phyloP scores from a whole-genome alignment of 2,797 vertebrate species.

The Eurystomus glaucurus region DNA sequence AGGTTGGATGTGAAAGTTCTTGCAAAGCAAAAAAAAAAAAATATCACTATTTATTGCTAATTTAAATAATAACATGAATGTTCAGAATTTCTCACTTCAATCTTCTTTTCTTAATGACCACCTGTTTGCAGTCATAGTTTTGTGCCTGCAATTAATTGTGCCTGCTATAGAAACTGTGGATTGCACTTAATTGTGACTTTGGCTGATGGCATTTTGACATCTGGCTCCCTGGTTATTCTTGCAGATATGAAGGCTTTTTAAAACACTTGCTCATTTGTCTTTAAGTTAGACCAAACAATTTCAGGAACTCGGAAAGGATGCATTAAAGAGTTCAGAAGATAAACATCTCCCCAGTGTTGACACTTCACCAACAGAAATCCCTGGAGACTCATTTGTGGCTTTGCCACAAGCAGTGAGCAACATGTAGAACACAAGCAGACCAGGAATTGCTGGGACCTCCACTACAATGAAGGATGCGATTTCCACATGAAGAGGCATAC shows the following conservation, averaged over 20 bases:
- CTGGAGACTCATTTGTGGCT: background rate
- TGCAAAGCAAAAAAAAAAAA: background rate
- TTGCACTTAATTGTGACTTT: conserved; percentile 55
- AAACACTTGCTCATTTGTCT: conserved; percentile 30
- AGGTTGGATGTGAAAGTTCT: conserved; percentile 9
- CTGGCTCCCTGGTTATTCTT: conserved; percentile 31
- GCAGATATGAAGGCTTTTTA: conserved; percentile 24
- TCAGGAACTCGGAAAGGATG: background rate
- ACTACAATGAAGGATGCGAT: background rate
- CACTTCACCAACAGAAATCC: background rate
- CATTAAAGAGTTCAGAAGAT: background rate
- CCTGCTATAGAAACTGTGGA: conserved; percentile 1
- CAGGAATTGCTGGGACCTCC: background rate
- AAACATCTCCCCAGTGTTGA: background rate
- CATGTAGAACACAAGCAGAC: background rate
- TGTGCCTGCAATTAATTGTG: conserved; percentile 44
- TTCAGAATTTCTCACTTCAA: background rate
- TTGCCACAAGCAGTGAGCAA: background rate
- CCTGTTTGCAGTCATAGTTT: conserved; percentile 13
- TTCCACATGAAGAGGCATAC: background rate
- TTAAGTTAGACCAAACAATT: conserved; percentile 5
- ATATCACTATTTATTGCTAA: conserved; percentile 13
- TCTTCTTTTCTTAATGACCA: background rate
- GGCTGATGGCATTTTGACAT: conserved; percentile 41
- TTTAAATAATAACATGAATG: conserved; percentile 24